Percentiles rank a stretch among this genome's conserved stretches.
phyloP scores from a whole-genome alignment of 2,888 invertebrate genomes.

The Masnerella sp. region DNA sequence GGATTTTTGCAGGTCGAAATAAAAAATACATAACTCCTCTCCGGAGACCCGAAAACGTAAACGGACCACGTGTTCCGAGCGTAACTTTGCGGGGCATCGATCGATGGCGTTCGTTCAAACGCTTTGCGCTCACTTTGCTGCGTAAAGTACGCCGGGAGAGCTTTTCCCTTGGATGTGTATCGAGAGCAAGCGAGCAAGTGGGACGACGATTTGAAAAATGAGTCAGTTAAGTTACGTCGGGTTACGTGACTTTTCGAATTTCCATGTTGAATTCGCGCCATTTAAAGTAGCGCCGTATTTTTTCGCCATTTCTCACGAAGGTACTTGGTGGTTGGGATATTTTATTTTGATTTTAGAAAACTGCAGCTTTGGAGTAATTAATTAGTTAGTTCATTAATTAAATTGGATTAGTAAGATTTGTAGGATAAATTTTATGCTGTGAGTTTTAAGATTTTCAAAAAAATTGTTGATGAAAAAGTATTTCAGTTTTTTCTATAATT shows the following conservation, averaged over 20 bases:
- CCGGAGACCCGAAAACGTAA: constrained; percentile 35
- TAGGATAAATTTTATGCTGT: no score
- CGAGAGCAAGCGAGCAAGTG: constrained; percentile 35
- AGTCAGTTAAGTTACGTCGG: constrained; percentile 1
- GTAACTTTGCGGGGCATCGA: constrained; percentile 53
- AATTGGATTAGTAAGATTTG: no score
- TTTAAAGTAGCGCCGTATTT: no score
- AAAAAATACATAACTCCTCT: constrained; percentile 54
- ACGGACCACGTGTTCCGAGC: constrained; percentile 43
- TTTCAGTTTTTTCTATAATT: no score
- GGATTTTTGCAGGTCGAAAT: constrained; percentile 39
- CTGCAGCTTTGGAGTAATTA: no score
- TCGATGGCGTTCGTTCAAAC: constrained; percentile 55
- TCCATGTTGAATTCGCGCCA: no score
- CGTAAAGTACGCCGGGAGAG: constrained; percentile 40
- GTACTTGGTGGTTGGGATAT: no score
- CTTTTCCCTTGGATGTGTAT: constrained; percentile 41
- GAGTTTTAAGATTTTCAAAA: no score
- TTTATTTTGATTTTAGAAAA: no score
- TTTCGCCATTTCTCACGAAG: no score
- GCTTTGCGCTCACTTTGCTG: constrained; percentile 52
- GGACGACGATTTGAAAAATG: constrained; percentile 37
- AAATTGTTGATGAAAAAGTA: no score
- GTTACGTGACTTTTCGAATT: constrained; percentile 9
- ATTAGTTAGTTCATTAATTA: no score